Evolutionary conservation across 2,113 vertebrate species (phyloP).

Genomic region (Ciconia maguari): DNA sequence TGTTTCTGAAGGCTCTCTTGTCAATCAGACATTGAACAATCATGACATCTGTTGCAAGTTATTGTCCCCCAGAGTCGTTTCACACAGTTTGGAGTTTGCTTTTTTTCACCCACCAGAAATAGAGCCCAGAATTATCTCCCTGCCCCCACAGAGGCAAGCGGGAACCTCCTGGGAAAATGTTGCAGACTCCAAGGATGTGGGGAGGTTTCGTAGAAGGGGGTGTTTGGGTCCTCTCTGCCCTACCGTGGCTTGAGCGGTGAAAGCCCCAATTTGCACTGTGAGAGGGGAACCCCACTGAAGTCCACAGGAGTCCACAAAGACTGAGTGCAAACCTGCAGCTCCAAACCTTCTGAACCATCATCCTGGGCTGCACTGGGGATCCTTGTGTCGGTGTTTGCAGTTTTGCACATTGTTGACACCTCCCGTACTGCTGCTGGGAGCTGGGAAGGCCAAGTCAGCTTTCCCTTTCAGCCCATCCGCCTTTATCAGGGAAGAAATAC

Average conservation of each 20-base stretch:
- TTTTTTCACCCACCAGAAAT: conserved; percentile 2
- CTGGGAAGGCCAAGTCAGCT: neutral
- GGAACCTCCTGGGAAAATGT: neutral
- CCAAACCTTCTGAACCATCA: neutral
- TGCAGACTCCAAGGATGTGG: neutral
- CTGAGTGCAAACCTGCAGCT: neutral
- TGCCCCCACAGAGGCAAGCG: neutral
- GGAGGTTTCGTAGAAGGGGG: neutral
- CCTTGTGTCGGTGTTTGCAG: neutral
- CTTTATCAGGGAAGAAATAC: conserved; percentile 53
- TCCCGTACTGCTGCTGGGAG: neutral
- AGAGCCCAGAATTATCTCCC: neutral
- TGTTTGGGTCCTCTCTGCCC: neutral
- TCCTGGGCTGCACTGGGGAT: neutral
- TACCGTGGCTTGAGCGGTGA: neutral
- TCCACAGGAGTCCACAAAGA: neutral
- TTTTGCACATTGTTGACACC: neutral
- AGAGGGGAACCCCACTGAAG: neutral
- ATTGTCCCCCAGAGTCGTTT: neutral
- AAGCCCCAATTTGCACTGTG: neutral
- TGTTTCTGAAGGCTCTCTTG: conserved; percentile 37
- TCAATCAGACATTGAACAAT: neutral
- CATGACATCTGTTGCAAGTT: neutral
- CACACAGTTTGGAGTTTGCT: conserved; percentile 7
- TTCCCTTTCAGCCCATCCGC: conserved; percentile 17